A percentile compares a stretch with the other conserved stretches of the same genome.
Evolutionary conservation across 2,888 invertebrate genomes (phyloP).

Genomic region (Parelbella ahira): DNA sequence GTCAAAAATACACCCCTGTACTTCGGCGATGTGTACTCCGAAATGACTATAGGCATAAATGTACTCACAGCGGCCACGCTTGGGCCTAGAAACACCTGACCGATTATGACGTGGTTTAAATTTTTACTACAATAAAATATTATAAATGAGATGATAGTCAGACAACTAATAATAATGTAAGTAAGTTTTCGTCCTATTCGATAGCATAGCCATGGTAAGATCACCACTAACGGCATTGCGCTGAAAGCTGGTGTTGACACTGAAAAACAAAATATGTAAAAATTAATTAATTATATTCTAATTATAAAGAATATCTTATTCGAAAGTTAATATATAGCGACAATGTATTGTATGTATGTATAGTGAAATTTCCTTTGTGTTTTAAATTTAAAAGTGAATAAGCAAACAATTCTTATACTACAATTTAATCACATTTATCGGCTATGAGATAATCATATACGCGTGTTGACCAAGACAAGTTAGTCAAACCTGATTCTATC

Average conservation of each 20-base stretch:
- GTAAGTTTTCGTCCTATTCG: conserved; percentile 36
- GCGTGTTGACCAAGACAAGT: too few relatives aligned
- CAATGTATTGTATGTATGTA: too few relatives aligned
- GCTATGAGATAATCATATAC: too few relatives aligned
- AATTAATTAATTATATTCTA: too few relatives aligned
- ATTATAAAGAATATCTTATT: too few relatives aligned
- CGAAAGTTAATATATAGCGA: too few relatives aligned
- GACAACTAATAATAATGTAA: conserved; percentile 27
- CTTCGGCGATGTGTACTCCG: too few relatives aligned
- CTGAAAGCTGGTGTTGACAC: conserved; percentile 30
- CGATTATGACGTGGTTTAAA: conserved; percentile 34
- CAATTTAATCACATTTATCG: too few relatives aligned
- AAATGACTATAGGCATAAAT: conserved; percentile 20
- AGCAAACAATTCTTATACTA: too few relatives aligned
- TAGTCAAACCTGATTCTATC: too few relatives aligned
- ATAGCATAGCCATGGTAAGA: conserved; percentile 33
- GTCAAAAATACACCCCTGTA: conserved; percentile 40
- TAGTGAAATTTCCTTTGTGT: too few relatives aligned
- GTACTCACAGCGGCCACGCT: conserved; percentile 24
- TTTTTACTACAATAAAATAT: conserved; percentile 35
- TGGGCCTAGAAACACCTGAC: conserved; percentile 31
- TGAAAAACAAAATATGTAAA: conserved; percentile 33
- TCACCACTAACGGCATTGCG: conserved; percentile 36
- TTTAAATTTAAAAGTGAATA: too few relatives aligned
- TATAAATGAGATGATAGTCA: conserved; percentile 26